phyloP scores from a whole-genome alignment of 92 coral and sea anemone genomes.

The Micromussa lordhowensis region DNA sequence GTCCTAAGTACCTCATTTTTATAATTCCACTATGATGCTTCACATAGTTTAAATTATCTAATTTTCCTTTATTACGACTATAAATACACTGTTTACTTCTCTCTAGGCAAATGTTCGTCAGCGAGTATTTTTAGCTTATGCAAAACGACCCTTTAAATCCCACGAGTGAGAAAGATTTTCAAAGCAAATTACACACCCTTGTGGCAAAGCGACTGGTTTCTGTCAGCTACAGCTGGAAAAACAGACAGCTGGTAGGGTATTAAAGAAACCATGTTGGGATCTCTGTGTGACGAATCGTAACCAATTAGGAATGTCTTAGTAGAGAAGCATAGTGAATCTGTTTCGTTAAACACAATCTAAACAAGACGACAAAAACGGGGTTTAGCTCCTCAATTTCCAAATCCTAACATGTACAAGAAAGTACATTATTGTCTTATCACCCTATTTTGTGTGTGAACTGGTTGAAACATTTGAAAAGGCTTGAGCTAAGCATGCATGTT shows the following conservation, averaged over 20 bases:
- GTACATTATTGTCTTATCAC: not conserved
- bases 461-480: not conserved
- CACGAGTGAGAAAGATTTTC: not conserved
- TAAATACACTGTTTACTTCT: not conserved
- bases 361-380: not conserved
- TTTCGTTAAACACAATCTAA: not conserved
- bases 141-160: not conserved
- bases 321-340: not conserved
- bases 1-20: not conserved
- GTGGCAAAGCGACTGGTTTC: constrained; percentile 16
- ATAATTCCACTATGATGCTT: not conserved
- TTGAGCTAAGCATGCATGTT: not conserved
- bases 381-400: not conserved
- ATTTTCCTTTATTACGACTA: not conserved
- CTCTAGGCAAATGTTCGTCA: too few species aligned
- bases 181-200: constrained; percentile 19
- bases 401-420: not conserved
- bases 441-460: not conserved
- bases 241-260: not conserved
- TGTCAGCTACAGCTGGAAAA: constrained; percentile 25
- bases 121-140: not conserved
- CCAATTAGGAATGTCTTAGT: not conserved
- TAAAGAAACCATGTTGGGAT: constrained; percentile 28
- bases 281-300: constrained; percentile 15
- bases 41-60: not conserved